A percentile compares a stretch with the other conserved stretches of the same genome.
Conservation (phyloP, 2,113 vertebrate genomes). For the Eubucco bourcierii region DNA sequence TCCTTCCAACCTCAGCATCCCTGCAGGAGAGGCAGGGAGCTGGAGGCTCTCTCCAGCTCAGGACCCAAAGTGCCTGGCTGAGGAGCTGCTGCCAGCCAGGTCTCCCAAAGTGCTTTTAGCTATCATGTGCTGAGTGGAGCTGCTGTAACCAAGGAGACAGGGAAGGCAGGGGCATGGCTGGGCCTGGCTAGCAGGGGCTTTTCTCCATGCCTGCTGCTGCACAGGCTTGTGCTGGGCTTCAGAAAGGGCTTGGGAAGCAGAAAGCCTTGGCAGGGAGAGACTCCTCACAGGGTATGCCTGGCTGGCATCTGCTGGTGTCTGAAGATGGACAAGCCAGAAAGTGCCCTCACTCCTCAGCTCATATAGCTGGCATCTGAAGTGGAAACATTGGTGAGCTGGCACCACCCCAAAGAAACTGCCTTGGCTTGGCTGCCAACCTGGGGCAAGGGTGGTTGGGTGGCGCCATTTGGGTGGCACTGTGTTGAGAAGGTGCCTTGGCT, state of each 20-base stretch:
- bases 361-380: neutral
- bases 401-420: rapidly evolving
- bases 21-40: neutral
- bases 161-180: neutral
- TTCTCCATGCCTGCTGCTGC: neutral
- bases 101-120: rapidly evolving
- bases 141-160: conserved; percentile 37
- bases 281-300: neutral
- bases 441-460: no score
- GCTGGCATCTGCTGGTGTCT: neutral
- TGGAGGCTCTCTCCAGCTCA: neutral
- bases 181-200: neutral
- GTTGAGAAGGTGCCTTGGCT: no score
- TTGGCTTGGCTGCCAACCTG: no score
- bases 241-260: neutral
- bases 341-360: neutral
- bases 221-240: neutral
- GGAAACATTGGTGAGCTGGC: neutral
- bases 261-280: neutral
- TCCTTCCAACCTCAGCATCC: neutral
- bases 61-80: no score
- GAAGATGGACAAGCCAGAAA: neutral
- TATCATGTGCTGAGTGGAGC: neutral
- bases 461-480: no score
- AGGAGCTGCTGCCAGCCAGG: neutral